phyloP scores from a whole-genome alignment of 2,797 vertebrate genomes.

The Chaetodon trifasciatus region DNA sequence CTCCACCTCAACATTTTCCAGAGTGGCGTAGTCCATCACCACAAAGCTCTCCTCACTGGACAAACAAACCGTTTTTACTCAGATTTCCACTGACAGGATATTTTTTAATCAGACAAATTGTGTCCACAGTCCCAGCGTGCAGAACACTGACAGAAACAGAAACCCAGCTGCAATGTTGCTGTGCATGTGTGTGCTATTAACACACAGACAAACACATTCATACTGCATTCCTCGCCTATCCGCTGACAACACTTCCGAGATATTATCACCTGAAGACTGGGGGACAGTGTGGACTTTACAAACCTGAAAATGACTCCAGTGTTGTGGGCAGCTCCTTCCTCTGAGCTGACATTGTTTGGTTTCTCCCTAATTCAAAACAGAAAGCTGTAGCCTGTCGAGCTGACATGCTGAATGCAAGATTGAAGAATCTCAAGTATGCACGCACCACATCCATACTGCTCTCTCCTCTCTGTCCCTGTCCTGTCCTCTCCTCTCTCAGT shows the following conservation, averaged over 20 bases:
- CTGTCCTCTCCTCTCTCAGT: constrained; percentile 17
- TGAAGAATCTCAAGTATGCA: constrained; percentile 80
- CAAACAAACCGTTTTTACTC: constrained; percentile 14
- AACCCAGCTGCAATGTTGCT: not conserved
- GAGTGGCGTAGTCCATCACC: constrained; percentile 92
- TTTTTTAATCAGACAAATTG: not conserved
- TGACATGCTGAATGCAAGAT: constrained; percentile 66
- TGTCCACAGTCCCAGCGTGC: not conserved
- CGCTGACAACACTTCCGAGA: constrained; percentile 25
- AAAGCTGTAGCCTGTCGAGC: constrained; percentile 59
- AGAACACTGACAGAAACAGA: not conserved
- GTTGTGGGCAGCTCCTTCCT: constrained; percentile 53
- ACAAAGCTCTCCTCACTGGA: constrained; percentile 93
- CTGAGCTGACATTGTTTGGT: constrained; percentile 73
- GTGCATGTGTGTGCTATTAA: not conserved
- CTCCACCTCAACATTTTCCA: constrained; percentile 89
- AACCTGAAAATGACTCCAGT: constrained; percentile 55
- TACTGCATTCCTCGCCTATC: constrained; percentile 22
- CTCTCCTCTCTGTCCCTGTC: constrained; percentile 42
- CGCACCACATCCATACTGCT: constrained; percentile 50
- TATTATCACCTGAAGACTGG: constrained; percentile 24
- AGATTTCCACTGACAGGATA: not conserved
- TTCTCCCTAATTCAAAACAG: constrained; percentile 78
- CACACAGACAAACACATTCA: not conserved
- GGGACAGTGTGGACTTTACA: constrained; percentile 23